Conservation (phyloP, 2,113 vertebrate species). For the Apteryx owenii region DNA sequence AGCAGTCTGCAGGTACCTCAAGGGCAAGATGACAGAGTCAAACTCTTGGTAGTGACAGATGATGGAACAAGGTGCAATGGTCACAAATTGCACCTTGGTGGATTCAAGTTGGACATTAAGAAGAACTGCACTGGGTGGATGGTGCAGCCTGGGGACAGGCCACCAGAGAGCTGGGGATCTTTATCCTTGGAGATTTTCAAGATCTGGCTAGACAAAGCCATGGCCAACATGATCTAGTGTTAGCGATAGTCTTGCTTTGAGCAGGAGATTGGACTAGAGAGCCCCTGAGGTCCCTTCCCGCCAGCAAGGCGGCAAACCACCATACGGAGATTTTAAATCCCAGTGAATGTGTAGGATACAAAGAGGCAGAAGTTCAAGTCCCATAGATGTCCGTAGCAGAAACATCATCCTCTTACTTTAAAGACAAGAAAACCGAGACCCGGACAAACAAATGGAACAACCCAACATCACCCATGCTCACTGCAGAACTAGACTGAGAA, state of each 20-base stretch:
- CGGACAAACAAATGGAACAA: background rate
- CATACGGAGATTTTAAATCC: fast-evolving
- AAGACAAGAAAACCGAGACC: background rate
- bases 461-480: background rate
- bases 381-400: fast-evolving
- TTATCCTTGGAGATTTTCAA: background rate
- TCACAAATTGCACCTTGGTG: background rate
- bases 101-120: background rate
- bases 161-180: background rate
- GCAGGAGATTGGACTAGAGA: background rate
- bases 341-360: background rate
- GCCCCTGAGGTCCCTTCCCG: background rate
- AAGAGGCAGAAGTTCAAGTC: background rate
- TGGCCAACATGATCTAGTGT: background rate
- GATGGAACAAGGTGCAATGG: background rate
- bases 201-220: background rate
- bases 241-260: background rate
- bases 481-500: too few species aligned
- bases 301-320: background rate
- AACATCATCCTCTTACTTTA: background rate
- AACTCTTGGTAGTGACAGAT: background rate
- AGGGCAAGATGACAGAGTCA: background rate
- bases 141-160: background rate
- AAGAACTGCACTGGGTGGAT: background rate
- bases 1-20: too few species aligned